Percentiles rank a stretch among this genome's conserved stretches.
These are phyloP conservation scores for Hyles lineata DNA, from an alignment of 2,888 invertebrate genomes.

Conservation along the genomic window DNA sequence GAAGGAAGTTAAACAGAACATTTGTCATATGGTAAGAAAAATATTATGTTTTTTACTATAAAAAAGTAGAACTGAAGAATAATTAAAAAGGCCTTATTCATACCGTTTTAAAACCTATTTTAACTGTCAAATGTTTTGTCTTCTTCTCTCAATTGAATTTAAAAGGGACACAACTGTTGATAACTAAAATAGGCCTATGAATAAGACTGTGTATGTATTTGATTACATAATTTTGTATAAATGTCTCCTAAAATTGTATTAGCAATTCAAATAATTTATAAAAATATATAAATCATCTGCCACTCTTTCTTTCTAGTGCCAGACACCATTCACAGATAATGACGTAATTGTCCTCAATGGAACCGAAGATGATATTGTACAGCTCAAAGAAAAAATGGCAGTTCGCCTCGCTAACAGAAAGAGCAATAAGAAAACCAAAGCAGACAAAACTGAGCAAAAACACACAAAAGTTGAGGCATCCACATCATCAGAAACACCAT, in stretches of 20 bases:
- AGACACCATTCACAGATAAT: constrained; percentile 89
- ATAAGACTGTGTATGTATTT: neutral
- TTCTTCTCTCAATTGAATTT: too few species aligned
- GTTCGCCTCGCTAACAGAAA: constrained; percentile 88
- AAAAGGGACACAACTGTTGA: too few species aligned
- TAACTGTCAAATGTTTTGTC: too few species aligned
- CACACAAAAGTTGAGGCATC: constrained; percentile 58
- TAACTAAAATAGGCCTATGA: too few species aligned
- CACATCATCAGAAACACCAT: constrained; percentile 50
- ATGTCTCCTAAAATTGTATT: neutral
- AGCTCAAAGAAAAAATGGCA: constrained; percentile 87
- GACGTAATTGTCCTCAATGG: constrained; percentile 96
- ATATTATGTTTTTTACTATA: neutral
- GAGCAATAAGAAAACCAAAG: constrained; percentile 86
- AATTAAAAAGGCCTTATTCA: too few species aligned
- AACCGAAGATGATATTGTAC: constrained; percentile 89
- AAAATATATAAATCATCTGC: neutral
- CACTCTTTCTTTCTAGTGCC: constrained; percentile 86
- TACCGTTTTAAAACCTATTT: too few species aligned
- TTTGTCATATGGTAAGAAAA: constrained; percentile 83
- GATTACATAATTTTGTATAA: neutral
- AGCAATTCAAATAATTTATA: neutral
- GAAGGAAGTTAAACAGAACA: constrained; percentile 91
- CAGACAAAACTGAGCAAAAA: constrained; percentile 56
- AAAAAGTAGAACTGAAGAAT: too few species aligned